phyloP scores from a whole-genome alignment of 2,888 invertebrate genomes.

The Tigriopus californicus region DNA sequence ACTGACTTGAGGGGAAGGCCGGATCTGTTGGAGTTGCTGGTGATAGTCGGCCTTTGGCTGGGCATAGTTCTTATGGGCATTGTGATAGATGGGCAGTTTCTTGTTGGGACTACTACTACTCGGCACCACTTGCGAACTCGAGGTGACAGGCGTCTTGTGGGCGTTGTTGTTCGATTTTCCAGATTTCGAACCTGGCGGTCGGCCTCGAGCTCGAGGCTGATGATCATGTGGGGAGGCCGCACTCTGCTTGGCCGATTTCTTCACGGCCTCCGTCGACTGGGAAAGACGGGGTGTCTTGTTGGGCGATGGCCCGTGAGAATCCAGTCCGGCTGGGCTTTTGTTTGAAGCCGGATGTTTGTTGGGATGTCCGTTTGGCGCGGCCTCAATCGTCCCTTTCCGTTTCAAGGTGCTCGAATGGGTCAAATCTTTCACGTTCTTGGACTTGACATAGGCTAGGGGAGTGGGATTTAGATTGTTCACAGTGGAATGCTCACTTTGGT shows the following conservation, averaged over 20 bases:
- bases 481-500: neutral
- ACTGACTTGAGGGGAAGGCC: neutral
- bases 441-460: too few relatives aligned
- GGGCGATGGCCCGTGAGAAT: neutral
- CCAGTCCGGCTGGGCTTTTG: neutral
- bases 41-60: neutral
- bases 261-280: neutral
- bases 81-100: constrained; percentile 14
- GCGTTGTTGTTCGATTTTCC: neutral
- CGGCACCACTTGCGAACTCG: neutral
- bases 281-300: neutral
- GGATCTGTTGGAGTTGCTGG: neutral
- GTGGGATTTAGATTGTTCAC: too few relatives aligned
- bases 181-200: constrained; percentile 6
- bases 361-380: neutral
- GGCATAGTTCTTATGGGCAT: constrained; percentile 13
- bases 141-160: neutral
- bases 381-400: neutral
- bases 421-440: too few relatives aligned
- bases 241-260: neutral
- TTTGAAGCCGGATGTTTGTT: neutral
- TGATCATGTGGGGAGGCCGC: neutral
- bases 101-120: neutral
- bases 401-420: too few relatives aligned
- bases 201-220: constrained; percentile 6